A percentile compares a stretch with the other conserved stretches of the same genome.
Conservation (phyloP, 30 jellyfish, hydroid and myxozoan species). For the Calvadosia cruxmelitensis region DNA sequence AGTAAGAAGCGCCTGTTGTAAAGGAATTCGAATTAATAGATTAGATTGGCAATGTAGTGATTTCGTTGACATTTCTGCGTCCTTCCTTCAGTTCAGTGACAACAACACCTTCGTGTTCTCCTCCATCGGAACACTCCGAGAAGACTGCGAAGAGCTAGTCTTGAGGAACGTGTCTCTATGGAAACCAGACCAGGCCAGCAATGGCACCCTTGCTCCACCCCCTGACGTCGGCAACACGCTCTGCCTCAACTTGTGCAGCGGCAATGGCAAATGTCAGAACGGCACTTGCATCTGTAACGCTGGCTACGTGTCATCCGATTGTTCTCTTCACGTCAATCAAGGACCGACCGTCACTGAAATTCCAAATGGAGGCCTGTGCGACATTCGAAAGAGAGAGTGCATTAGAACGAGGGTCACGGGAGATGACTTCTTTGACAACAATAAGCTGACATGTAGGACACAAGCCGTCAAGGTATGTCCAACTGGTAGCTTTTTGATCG, state of each 20-base stretch:
- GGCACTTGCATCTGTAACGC: slow-evolving; percentile 64
- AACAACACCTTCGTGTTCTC: slow-evolving; percentile 30
- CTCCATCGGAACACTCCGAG: slow-evolving; percentile 31
- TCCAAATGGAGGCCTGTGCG: slow-evolving; percentile 55
- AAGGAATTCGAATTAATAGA: too few relatives aligned
- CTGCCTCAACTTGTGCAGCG: slow-evolving; percentile 79
- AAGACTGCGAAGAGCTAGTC: slow-evolving; percentile 46
- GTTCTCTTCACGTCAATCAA: slow-evolving; percentile 45
- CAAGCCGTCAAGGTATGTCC: slow-evolving; percentile 43
- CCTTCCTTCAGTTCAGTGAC: slow-evolving; percentile 23
- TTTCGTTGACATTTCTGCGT: neutral
- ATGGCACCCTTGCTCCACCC: slow-evolving; percentile 69
- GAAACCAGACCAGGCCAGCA: slow-evolving; percentile 34
- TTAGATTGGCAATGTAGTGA: too few relatives aligned
- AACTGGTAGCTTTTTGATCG: too few relatives aligned
- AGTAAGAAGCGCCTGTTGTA: too few relatives aligned
- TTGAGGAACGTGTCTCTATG: slow-evolving; percentile 36
- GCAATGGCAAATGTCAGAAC: slow-evolving; percentile 59
- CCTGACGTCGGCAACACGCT: slow-evolving; percentile 38
- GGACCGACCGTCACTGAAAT: slow-evolving; percentile 30
- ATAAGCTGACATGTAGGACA: slow-evolving; percentile 25
- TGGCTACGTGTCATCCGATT: slow-evolving; percentile 61
- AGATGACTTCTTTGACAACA: slow-evolving; percentile 44
- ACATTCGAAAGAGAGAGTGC: slow-evolving; percentile 62
- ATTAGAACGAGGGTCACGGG: slow-evolving; percentile 54